Conservation (phyloP, 2,113 vertebrate species). For the Myiopsitta monachus region DNA sequence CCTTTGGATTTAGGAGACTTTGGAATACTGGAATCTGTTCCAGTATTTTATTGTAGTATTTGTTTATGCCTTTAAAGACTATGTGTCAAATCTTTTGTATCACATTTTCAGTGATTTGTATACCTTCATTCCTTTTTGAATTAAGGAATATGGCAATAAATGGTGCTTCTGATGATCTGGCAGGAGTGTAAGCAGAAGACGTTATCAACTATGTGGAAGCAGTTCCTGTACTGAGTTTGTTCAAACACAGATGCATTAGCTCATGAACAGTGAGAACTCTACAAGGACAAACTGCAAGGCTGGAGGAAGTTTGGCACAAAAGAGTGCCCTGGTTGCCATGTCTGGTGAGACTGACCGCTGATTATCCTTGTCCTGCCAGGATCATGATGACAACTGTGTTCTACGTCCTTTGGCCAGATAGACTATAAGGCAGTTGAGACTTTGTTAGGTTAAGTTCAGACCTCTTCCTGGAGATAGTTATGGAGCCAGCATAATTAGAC, state of each 20-base stretch:
- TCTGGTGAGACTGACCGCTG: background rate
- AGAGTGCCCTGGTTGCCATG: background rate
- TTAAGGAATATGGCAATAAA: background rate
- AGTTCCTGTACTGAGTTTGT: background rate
- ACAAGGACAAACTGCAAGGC: conserved; percentile 9
- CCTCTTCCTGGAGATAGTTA: background rate
- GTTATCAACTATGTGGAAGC: background rate
- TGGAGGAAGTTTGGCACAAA: conserved; percentile 11
- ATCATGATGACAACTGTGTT: background rate
- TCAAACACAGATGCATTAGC: background rate
- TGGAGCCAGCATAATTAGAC: background rate
- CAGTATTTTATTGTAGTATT: background rate
- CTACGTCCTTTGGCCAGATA: background rate
- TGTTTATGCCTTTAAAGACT: background rate
- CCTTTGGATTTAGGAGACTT: background rate
- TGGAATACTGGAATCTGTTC: background rate
- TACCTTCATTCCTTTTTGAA: background rate
- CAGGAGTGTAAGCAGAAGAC: background rate
- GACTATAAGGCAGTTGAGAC: background rate
- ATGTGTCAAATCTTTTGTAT: background rate
- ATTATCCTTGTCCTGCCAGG: background rate
- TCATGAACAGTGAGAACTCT: background rate
- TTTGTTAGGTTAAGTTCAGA: background rate
- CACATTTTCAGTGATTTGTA: background rate
- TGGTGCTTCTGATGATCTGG: background rate